Base-by-base conservation (phyloP, 2,797 vertebrate species). In the Eulemur mongoz region DNA sequence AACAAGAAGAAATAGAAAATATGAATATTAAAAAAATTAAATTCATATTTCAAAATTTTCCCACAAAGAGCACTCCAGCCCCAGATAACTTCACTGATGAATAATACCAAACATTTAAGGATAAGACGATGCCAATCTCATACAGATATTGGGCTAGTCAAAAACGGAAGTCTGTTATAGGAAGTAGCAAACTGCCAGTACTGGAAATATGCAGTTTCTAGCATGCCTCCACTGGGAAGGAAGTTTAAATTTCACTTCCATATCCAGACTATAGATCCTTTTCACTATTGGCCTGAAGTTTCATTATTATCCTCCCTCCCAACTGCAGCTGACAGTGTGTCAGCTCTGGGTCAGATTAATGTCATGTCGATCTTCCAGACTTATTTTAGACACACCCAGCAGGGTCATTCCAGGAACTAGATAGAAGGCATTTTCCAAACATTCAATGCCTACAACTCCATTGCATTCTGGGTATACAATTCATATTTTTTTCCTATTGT, bases 1-100 rank as follows among this genome's bases (percentile, higher is more conserved):
- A 96, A 97, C 38, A 95, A 91, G 78, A 94, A 79, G 48, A 93
- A 93, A 96, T 70, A 95, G 92, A 86, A 96, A 96, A 97, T 92
- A 89, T 59, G 57, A 85, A 65, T 78, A 93, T 95, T 96, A 91
- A 82, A 96, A 76, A 97, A 96, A 95, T 96, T 85, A 91, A 97
- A 97, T 84, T 94, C 32, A 30, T 90, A 84, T 93, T 96, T 96
- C 12, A 85, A 92, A 93, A 79, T 59, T 54, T 91, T 93, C 40
- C 30, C 73, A 93, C 69, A 93, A 70, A 88, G 48, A 94, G 89
- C 94, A 85, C 23, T 96, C 59, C 35, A 96, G 84, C 50, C 70
- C 78, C 59, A 65, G 63, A 90, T 43, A 85, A 54, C 69, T 86
- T 96, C 73, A 59, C 69, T 82, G 93, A 82, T 75, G 75, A 93